These are phyloP conservation scores for Mesitornis unicolor DNA, from an alignment of 2,113 vertebrate genomes.

Conservation along the genomic window DNA sequence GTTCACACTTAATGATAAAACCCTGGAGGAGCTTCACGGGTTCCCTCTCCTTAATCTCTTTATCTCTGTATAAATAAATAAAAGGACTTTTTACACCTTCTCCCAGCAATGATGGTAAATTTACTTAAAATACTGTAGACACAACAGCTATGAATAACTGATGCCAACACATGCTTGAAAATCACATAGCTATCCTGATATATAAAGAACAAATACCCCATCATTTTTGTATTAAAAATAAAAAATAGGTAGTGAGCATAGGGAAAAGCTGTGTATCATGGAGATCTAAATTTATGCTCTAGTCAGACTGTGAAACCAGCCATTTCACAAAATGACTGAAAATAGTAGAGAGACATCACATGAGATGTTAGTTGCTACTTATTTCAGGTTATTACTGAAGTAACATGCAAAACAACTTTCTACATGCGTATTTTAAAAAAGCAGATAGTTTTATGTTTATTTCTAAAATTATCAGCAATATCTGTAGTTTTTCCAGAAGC, in stretches of 20 bases:
- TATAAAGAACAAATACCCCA: background rate
- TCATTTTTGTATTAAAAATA: slow-evolving; percentile 40
- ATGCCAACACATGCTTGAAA: background rate
- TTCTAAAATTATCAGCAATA: background rate
- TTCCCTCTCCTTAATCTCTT: background rate
- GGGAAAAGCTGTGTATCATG: background rate
- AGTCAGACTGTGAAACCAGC: background rate
- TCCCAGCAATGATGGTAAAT: background rate
- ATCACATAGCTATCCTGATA: background rate
- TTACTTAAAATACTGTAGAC: background rate
- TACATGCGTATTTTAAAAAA: background rate
- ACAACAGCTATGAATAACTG: background rate
- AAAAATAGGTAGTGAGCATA: background rate
- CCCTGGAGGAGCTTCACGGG: background rate
- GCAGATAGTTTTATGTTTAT: background rate
- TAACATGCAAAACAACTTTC: background rate
- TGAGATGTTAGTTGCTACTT: background rate
- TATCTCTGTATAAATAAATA: background rate
- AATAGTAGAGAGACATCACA: background rate
- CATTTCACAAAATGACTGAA: slow-evolving; percentile 39
- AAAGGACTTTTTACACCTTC: background rate
- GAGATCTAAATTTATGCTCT: background rate
- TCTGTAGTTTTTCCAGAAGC: background rate
- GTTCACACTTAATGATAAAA: background rate
- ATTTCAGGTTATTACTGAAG: background rate